These are phyloP conservation scores for Empidonax alnorum DNA, from an alignment of 2,113 vertebrate genomes.

Conservation along the genomic window DNA sequence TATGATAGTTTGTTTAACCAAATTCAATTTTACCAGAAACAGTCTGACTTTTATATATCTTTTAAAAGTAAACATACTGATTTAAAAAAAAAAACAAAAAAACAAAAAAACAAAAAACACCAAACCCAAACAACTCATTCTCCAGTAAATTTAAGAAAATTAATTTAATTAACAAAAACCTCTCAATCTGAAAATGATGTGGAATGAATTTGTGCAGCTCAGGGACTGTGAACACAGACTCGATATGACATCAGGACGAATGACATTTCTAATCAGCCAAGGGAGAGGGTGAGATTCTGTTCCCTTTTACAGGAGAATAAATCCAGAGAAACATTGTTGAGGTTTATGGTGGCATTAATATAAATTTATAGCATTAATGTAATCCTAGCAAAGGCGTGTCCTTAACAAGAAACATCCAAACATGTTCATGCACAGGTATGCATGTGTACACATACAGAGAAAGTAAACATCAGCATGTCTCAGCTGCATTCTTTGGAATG, in stretches of 20 bases:
- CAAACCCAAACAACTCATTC: neutral
- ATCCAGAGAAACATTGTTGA: neutral
- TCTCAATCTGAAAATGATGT: neutral
- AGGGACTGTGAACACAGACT: neutral
- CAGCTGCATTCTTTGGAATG: neutral
- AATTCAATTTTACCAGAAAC: neutral
- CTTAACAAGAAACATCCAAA: neutral
- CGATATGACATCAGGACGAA: neutral
- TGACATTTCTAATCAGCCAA: neutral
- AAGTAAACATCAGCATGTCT: neutral
- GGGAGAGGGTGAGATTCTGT: neutral
- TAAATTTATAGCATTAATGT: neutral
- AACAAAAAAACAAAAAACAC: accelerated
- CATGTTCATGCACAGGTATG: neutral
- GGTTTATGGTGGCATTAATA: neutral
- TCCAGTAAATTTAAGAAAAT: neutral
- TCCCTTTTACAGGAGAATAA: neutral
- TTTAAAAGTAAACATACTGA: neutral
- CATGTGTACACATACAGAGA: neutral
- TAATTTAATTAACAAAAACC: neutral
- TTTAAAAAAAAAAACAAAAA: neutral
- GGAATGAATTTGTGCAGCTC: neutral
- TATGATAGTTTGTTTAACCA: neutral
- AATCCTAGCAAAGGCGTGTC: neutral
- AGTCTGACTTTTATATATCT: neutral